These are phyloP conservation scores for Spodoptera frugiperda DNA, from an alignment of 1,140 invertebrate species.

Conservation along the genomic window DNA sequence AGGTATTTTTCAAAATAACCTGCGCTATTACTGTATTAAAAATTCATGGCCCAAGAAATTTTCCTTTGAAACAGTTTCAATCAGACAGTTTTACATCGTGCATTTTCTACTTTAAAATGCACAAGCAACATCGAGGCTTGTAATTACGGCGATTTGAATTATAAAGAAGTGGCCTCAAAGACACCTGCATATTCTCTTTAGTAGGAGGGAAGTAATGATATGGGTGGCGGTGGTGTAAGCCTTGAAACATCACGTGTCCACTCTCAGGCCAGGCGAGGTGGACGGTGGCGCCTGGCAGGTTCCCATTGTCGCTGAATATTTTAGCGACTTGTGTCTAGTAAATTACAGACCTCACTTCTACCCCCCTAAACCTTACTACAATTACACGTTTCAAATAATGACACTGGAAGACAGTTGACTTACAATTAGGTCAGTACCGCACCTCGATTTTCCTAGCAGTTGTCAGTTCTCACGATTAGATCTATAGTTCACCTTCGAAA, in stretches of 20 bases:
- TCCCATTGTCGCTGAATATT: constrained; percentile 79
- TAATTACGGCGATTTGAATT: constrained; percentile 35
- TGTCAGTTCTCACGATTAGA: constrained; percentile 62
- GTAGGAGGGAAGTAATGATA: constrained; percentile 30
- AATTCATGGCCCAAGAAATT: constrained; percentile 14
- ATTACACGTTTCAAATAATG: constrained; percentile 67
- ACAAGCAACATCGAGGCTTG: constrained; percentile 21
- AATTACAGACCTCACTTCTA: constrained; percentile 72
- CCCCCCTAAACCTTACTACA: constrained; percentile 59
- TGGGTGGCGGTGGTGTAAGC: constrained; percentile 38
- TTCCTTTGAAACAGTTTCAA: constrained; percentile 27
- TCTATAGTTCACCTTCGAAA: constrained; percentile 51
- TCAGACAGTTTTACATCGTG: constrained; percentile 35
- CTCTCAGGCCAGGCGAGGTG: constrained; percentile 37
- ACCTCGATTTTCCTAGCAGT: constrained; percentile 64
- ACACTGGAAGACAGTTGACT: constrained; percentile 60
- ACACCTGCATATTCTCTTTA: constrained; percentile 44
- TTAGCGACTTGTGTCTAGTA: constrained; percentile 64
- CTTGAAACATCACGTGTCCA: constrained; percentile 49
- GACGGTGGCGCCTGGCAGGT: constrained; percentile 56
- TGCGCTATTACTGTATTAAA: constrained; percentile 10
- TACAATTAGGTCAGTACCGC: constrained; percentile 70
- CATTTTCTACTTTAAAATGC: constrained; percentile 37
- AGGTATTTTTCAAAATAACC: background rate
- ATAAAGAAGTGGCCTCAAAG: constrained; percentile 31